Percentiles rank a stretch among this genome's conserved stretches.
Conservation (phyloP, 2,113 vertebrate genomes). For the Vanacampus margaritifer region DNA sequence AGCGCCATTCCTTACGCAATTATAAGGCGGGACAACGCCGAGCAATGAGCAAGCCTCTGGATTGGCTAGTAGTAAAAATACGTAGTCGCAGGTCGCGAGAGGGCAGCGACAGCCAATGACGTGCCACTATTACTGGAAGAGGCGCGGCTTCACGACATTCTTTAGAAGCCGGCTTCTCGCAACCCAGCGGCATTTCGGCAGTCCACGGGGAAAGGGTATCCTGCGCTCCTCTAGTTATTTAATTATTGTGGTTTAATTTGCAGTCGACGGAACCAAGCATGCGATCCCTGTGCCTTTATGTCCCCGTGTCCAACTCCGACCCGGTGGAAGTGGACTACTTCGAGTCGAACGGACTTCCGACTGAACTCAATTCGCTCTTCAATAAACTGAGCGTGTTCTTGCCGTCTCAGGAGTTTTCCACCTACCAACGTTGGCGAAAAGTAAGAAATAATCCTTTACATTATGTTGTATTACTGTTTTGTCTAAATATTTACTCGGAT, state of each 20-base stretch:
- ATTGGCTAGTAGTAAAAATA: constrained; percentile 49
- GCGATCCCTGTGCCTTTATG: constrained; percentile 89
- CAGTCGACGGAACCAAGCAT: constrained; percentile 58
- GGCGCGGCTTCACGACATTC: constrained; percentile 33
- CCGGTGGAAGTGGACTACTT: constrained; percentile 88
- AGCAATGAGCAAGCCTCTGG: constrained; percentile 18
- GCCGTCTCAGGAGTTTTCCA: constrained; percentile 87
- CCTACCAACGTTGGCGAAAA: constrained; percentile 89
- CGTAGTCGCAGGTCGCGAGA: neutral
- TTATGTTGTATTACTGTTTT: neutral
- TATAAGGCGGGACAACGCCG: neutral
- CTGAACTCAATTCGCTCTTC: constrained; percentile 87
- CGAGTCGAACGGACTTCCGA: constrained; percentile 87
- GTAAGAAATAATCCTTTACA: constrained; percentile 30
- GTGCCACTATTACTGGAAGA: neutral
- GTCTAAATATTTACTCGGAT: neutral
- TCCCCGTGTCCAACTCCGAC: constrained; percentile 77
- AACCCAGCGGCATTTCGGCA: constrained; percentile 70
- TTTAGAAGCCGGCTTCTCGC: constrained; percentile 47
- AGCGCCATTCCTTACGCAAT: rapidly evolving
- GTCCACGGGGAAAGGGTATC: neutral
- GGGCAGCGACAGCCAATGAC: constrained; percentile 33
- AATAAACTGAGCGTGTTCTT: constrained; percentile 86
- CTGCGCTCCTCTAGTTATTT: constrained; percentile 46
- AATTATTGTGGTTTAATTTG: constrained; percentile 59